A percentile compares a stretch with the other conserved stretches of the same genome.
phyloP scores from a whole-genome alignment of 2,797 vertebrate species.

The Huso huso region DNA sequence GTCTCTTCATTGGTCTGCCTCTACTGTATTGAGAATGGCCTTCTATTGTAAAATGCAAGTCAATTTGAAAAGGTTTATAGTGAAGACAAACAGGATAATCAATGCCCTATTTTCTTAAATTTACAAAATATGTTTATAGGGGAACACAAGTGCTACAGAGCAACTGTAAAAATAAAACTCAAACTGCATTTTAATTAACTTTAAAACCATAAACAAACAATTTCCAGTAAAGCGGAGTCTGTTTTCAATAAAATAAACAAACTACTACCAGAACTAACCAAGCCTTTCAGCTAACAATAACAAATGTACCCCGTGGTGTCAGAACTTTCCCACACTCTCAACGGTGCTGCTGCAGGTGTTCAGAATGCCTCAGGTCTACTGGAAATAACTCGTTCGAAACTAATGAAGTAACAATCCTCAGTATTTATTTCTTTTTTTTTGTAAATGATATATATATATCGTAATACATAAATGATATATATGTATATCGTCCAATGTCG shows the following conservation, averaged over 20 bases:
- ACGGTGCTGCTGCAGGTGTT: constrained; percentile 35
- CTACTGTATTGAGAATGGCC: constrained; percentile 13
- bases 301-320: constrained; percentile 56
- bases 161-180: constrained; percentile 61
- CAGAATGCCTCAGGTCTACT: constrained; percentile 10
- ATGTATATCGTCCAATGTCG: too few relatives aligned
- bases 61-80: constrained; percentile 44
- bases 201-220: constrained; percentile 63
- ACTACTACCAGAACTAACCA: constrained; percentile 48
- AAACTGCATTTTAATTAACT: constrained; percentile 65
- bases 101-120: constrained; percentile 41
- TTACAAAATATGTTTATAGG: constrained; percentile 21
- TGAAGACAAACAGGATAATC: constrained; percentile 51
- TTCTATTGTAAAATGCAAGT: constrained; percentile 41
- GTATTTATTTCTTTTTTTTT: too few relatives aligned
- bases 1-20: too few relatives aligned
- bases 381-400: too few relatives aligned
- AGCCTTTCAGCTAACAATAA: constrained; percentile 67
- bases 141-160: constrained; percentile 37
- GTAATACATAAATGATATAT: too few relatives aligned
- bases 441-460: too few relatives aligned
- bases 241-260: constrained; percentile 74
- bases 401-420: too few relatives aligned
- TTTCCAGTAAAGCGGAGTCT: constrained; percentile 57
- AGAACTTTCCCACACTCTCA: constrained; percentile 61